A percentile compares a stretch with the other conserved stretches of the same genome.
Evolutionary conservation across 2,113 vertebrate genomes (phyloP).

Genomic region (Grammomys dolichurus): DNA sequence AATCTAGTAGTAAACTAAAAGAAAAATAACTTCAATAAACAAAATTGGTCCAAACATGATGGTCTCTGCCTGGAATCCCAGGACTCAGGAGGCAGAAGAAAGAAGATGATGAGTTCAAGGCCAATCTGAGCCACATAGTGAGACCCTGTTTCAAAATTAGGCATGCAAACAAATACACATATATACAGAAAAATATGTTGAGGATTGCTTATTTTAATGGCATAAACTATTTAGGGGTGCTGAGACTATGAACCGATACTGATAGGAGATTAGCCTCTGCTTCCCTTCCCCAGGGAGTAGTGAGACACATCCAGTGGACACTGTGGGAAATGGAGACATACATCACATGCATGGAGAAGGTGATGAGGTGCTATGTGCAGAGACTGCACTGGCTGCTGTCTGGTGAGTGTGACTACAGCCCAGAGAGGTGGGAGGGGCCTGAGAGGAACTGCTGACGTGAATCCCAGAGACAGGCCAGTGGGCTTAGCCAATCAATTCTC

Average conservation of each 20-base stretch:
- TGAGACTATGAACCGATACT: not conserved
- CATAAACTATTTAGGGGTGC: not conserved
- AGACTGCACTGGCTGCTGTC: conserved; percentile 92
- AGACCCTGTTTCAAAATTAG: not conserved
- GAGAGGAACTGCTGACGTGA: not conserved
- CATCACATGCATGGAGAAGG: conserved; percentile 80
- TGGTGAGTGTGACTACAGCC: conserved; percentile 80
- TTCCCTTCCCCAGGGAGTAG: conserved; percentile 84
- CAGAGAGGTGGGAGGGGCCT: accelerated
- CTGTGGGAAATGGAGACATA: conserved; percentile 87
- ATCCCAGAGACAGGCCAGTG: not conserved
- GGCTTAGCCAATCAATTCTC: not conserved
- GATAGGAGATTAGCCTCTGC: not conserved
- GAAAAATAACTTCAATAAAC: not conserved
- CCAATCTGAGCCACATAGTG: too few relatives aligned
- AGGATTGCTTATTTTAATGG: not conserved
- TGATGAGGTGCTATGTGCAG: conserved; percentile 82
- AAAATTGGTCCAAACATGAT: not conserved
- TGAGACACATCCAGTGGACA: conserved; percentile 88
- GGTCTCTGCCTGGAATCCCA: not conserved
- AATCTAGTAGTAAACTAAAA: not conserved
- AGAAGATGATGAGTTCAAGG: not conserved
- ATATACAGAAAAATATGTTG: not conserved
- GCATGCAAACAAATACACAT: not conserved
- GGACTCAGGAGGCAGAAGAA: not conserved